Base-by-base conservation (phyloP, 2,797 vertebrate genomes). In the Chelidonichthys spinosus region DNA sequence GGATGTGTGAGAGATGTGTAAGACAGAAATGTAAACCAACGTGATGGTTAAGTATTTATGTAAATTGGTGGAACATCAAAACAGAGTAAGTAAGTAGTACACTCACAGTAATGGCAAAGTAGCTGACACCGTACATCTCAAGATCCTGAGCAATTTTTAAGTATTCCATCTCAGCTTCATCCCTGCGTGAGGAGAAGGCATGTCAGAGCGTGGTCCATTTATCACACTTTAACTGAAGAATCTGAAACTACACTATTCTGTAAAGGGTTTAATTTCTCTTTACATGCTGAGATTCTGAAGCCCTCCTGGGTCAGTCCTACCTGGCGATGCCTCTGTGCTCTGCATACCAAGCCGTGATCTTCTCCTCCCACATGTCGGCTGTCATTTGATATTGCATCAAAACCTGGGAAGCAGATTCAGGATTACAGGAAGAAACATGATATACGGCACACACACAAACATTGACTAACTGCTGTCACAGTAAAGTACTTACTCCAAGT, bases 321-420 rank as follows among this genome's bases (percentile, higher is more conserved):
- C 97, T 97, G 91, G 97, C 96, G 2, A 96, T 97, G n/a, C 96
- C 97, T 90, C 96, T 93, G 91, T 98, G 97, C 72, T 96, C 96
- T 56, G 96, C 96, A 60, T 98, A 97, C 96, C 97, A 98, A 65
- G 96, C 96, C 9, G 96, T 97, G 81, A 98, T 98, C 89, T 97
- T 97, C 82, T 98, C 97, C 83, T 98, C 97, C 97, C 97, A 98
- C 97, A 98, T 98, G 88, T 97, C 96, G 58, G 96, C 93, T 64
- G 97, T 98, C 96, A 98, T 96, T 90, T 98, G 97, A 84, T 98
- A 98, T 76, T 97, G 97, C 94, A 92, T 92, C 79, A 93, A 85
- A 76, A 93, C 92, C 92, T 93, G 62, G 1, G 1, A 43, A 10
- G 63, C 8, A 83, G 8, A 69, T 17, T 76, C 40, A 68, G 10